A percentile compares a stretch with the other conserved stretches of the same genome.
Conservation (phyloP, 2,113 vertebrate species). For the Upupa epops region DNA sequence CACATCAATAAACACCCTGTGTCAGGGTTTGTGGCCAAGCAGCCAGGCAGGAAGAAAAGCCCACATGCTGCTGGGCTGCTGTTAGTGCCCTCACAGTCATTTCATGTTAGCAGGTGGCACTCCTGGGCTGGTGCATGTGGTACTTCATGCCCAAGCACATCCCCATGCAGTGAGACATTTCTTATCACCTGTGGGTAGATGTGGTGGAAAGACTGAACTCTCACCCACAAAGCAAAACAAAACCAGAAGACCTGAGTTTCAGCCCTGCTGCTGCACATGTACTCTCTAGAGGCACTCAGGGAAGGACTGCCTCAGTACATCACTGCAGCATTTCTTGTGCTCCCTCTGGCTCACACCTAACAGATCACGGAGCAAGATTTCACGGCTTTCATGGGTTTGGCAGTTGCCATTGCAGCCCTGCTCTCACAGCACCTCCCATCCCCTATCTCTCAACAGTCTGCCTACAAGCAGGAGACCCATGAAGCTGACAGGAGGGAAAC, state of each 20-base stretch:
- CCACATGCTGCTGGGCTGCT: not conserved
- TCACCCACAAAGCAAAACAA: not conserved
- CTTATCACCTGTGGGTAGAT: not conserved
- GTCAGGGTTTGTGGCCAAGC: not conserved
- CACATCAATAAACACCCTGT: not conserved
- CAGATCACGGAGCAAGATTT: not conserved
- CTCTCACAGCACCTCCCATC: not conserved
- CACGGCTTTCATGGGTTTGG: not conserved
- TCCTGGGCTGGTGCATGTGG: not conserved
- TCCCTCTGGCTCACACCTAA: not conserved
- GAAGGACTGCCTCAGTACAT: not conserved
- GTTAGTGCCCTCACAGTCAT: not conserved
- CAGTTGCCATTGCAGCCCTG: not conserved
- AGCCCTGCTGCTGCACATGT: not conserved
- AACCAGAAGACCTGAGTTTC: not conserved
- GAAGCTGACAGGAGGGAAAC: not conserved
- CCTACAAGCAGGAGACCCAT: not conserved
- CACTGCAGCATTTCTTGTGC: not conserved
- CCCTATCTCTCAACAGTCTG: not conserved
- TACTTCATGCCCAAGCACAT: not conserved
- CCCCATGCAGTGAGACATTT: not conserved
- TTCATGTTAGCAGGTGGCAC: not conserved
- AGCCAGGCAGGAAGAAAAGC: not conserved
- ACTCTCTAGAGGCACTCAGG: not conserved
- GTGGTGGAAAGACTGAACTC: not conserved